Base-by-base conservation (phyloP, 2,888 invertebrate species). In the Pyrrhia umbra region DNA sequence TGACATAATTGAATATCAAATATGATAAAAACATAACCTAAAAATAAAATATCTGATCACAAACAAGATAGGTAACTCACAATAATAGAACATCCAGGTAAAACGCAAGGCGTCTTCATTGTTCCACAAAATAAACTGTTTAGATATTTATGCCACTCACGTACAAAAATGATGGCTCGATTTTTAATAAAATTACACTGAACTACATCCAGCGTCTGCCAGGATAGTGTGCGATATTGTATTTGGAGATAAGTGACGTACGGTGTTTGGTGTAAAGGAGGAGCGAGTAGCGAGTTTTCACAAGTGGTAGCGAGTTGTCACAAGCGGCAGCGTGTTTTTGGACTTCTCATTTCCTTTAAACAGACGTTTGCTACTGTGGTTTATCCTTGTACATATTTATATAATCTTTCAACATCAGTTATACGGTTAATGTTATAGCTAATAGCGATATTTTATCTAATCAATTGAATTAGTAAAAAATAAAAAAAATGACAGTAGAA, bases 81-180 rank as follows among this genome's bases (percentile, higher is more conserved):
- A 61, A 92, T 80, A 37, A 68, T 68, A 6, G 83, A 85, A 70
- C 93, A 93, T 76, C 93, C 90, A 16, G 92, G 92, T 10, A 93
- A 49, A n/a, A 92, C 68, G 69, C 93, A 93, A 13, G 89, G 88
- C 37, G 80, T 82, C 82, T 88, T 90, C 93, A 92, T 93, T 61
- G 16, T 85, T 1, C 30, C 56, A 72, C 52, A 13, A 49, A 27
- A 74, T 13, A 37, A 63, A 56, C 37, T 49, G 15, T 63, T 9
- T 43, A 5, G 25, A 5, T 37, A 18, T 65, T 42, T 39, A 2
- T 20, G 6, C 10, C 57, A 16, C 15, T 49, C 37, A 59, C 39
- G 66, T 57, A 1, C 2, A 15, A 66, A 69, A 54, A 9, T 65
- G 70, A 81, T 77, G 68, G 77, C 77, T 80, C 67, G 68, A 52